Base-by-base conservation (phyloP, 2,113 vertebrate genomes). In the Nycticryphes semicollaris region DNA sequence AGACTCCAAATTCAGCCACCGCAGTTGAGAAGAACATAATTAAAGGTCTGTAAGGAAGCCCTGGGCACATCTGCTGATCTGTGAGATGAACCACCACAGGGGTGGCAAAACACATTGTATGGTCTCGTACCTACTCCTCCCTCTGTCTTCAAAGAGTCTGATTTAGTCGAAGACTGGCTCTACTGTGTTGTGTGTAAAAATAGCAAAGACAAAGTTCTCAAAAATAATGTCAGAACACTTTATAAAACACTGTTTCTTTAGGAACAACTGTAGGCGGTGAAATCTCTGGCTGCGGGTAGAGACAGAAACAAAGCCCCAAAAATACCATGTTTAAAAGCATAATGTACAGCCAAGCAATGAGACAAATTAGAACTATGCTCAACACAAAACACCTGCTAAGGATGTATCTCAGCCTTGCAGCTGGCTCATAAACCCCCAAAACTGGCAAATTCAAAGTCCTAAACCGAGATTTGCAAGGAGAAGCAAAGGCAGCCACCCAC, bases 191-290 rank as follows among this genome's bases (percentile, higher is more conserved):
- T n/a, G 51, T 54, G n/a, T 11, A 92, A 78, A 90, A 90, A 45
- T 14, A 93, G 91, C 69, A 15, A 45, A n/a, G 87, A 72, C 94
- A 76, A 73, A 77, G 77, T 43, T 72, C 92, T 93, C 54, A 28
- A 77, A 14, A 56, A 66, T 10, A 28, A 53, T 33, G 83, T 60
- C 87, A 69, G 81, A 94, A 57, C 80, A 27, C 67, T 85, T 70
- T 10, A 78, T 2, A 37, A 66, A 83, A 7, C 93, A 89, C 50
- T 3, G 28, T 28, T 66, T n/a, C 90, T 87, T 47, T 9, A 60
- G 90, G 88, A 96, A 89, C 88, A 84, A 77, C 88, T 21, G 85
- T 88, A 72, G 93, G 96, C 13, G 85, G 85, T 27, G 41, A 50
- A 53, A 87, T 75, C 91, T 87, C 88, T 39, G 87, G 84, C 90